Percentiles rank a stretch among this genome's conserved stretches.
phyloP scores from a whole-genome alignment of 2,888 invertebrate species.

The Dyspetes luteomarginatus region DNA sequence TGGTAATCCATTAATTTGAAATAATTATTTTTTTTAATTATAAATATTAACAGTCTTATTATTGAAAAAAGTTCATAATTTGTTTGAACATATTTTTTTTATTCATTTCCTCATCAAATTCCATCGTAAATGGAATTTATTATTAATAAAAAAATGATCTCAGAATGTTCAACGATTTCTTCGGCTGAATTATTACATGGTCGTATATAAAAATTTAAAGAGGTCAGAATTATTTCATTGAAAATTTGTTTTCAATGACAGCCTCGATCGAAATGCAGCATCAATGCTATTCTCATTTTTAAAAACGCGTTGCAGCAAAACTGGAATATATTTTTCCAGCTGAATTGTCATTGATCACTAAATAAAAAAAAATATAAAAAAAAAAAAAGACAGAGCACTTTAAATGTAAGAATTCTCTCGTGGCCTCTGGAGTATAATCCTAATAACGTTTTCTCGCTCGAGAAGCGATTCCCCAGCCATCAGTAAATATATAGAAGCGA shows the following conservation, averaged over 20 bases:
- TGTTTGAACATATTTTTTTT: too few relatives aligned
- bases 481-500: background rate
- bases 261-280: too few relatives aligned
- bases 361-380: background rate
- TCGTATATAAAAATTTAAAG: too few relatives aligned
- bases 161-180: too few relatives aligned
- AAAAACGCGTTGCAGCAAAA: background rate
- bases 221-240: too few relatives aligned
- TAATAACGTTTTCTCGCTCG: slow-evolving; percentile 15
- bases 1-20: background rate
- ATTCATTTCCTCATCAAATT: too few relatives aligned
- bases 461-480: background rate
- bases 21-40: too few relatives aligned
- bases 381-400: background rate
- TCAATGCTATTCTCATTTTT: background rate
- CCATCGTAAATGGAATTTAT: too few relatives aligned
- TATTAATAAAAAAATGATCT: too few relatives aligned
- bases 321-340: background rate
- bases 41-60: background rate
- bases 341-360: background rate
- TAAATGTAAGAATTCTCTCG: background rate
- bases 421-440: slow-evolving; percentile 28
- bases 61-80: background rate
- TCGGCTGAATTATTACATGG: too few relatives aligned
- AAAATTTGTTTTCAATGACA: too few relatives aligned